Conservation (phyloP, 2,113 vertebrate species). For the Tychaedon coryphoeus region DNA sequence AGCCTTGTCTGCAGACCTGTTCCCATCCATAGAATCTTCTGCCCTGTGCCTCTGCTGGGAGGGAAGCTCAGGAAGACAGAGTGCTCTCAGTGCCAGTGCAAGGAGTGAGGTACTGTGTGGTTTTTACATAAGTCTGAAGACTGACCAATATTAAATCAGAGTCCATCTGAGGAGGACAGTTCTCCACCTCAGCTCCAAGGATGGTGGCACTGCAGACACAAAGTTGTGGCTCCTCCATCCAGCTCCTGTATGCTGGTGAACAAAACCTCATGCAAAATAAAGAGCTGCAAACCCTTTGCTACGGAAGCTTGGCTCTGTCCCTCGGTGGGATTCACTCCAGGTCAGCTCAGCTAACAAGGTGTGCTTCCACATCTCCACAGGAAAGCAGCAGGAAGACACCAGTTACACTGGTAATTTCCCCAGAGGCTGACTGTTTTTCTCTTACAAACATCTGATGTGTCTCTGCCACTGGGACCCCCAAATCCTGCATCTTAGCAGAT, state of each 20-base stretch:
- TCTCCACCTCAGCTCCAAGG: not conserved
- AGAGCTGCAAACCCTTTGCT: not conserved
- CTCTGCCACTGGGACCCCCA: not conserved
- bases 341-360: not conserved
- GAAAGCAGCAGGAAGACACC: not conserved
- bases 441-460: not conserved
- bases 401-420: not conserved
- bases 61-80: not conserved
- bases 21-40: not conserved
- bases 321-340: rapidly evolving
- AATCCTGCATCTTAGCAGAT: not conserved
- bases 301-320: rapidly evolving
- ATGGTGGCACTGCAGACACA: rapidly evolving
- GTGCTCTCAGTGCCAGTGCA: not conserved
- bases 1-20: not conserved
- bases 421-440: not conserved
- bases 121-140: not conserved
- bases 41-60: not conserved
- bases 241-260: not conserved
- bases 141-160: not conserved
- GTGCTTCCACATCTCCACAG: rapidly evolving
- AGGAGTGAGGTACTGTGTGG: rapidly evolving
- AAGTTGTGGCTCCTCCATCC: not conserved
- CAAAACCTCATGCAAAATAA: not conserved
- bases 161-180: not conserved